Evolutionary conservation across 2,888 invertebrate genomes (phyloP).

Genomic region (Sphaerophoria rueppellii): DNA sequence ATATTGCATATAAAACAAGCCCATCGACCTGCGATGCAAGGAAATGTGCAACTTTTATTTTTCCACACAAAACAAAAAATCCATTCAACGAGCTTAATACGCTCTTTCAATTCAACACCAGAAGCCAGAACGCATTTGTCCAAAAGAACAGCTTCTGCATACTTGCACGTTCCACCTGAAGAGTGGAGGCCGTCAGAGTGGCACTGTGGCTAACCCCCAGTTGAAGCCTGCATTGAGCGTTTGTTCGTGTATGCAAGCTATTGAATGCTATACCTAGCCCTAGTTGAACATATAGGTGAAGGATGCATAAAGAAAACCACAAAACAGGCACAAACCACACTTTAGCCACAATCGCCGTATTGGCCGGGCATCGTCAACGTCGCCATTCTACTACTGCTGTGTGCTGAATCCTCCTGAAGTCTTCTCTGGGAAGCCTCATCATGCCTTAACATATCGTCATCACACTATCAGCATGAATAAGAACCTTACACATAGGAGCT

Average conservation of each 20-base stretch:
- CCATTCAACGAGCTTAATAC: background rate
- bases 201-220: constrained; percentile 45
- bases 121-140: constrained; percentile 51
- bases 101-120: constrained; percentile 61
- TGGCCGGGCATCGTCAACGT: background rate
- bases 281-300: background rate
- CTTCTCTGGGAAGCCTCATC: constrained; percentile 26
- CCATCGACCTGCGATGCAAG: background rate
- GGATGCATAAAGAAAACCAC: constrained; percentile 3
- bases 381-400: background rate
- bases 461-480: constrained; percentile 2
- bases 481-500: constrained; percentile 39
- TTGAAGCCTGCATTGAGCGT: too few species aligned
- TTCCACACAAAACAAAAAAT: background rate
- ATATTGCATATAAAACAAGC: background rate
- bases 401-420: constrained; percentile 10
- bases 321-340: constrained; percentile 55
- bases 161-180: constrained; percentile 65
- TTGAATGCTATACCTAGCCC: constrained; percentile 19
- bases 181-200: constrained; percentile 57
- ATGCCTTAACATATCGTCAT: constrained; percentile 8
- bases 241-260: constrained; percentile 6
- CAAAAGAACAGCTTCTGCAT: constrained; percentile 35
- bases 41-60: constrained; percentile 45
- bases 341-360: constrained; percentile 28